These are phyloP conservation scores for Isoperla grammatica DNA, from an alignment of 2,888 invertebrate genomes.

Conservation along the genomic window DNA sequence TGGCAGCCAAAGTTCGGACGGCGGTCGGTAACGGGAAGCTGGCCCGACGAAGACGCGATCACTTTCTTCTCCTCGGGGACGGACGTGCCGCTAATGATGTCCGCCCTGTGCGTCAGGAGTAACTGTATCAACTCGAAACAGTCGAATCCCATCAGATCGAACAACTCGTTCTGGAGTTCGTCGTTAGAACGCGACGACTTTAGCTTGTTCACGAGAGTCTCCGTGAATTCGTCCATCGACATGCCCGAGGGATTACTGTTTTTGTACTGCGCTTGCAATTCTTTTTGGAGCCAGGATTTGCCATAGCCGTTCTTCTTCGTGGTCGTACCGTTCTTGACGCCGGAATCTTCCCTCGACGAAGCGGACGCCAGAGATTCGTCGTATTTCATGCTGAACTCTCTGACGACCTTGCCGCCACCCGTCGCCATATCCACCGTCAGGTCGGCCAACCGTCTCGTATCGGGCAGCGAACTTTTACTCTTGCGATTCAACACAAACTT, in stretches of 20 bases:
- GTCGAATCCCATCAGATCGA: constrained; percentile 86
- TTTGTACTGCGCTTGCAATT: constrained; percentile 49
- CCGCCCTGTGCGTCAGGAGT: constrained; percentile 44
- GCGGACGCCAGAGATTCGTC: constrained; percentile 31
- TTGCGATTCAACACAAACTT: constrained; percentile 8
- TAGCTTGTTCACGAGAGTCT: constrained; percentile 54
- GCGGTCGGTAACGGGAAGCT: constrained; percentile 29
- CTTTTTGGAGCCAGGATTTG: constrained; percentile 51
- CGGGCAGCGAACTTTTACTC: constrained; percentile 39
- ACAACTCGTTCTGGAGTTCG: constrained; percentile 74
- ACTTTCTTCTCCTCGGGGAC: constrained; percentile 28
- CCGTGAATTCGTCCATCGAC: constrained; percentile 53
- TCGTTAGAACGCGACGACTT: constrained; percentile 57
- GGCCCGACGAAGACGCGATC: constrained; percentile 39
- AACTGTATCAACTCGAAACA: constrained; percentile 67
- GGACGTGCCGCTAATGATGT: constrained; percentile 22
- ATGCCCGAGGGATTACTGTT: constrained; percentile 44
- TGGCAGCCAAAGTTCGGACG: constrained; percentile 68
- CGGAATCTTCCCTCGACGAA: constrained; percentile 6
- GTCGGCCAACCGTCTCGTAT: constrained; percentile 44
- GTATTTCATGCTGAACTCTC: constrained; percentile 51
- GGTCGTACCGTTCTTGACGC: constrained; percentile 7
- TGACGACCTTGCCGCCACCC: constrained; percentile 38
- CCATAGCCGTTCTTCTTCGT: constrained; percentile 41
- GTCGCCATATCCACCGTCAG: constrained; percentile 36